Conservation (phyloP, 2,888 invertebrate species). For the Dicycla oo region DNA sequence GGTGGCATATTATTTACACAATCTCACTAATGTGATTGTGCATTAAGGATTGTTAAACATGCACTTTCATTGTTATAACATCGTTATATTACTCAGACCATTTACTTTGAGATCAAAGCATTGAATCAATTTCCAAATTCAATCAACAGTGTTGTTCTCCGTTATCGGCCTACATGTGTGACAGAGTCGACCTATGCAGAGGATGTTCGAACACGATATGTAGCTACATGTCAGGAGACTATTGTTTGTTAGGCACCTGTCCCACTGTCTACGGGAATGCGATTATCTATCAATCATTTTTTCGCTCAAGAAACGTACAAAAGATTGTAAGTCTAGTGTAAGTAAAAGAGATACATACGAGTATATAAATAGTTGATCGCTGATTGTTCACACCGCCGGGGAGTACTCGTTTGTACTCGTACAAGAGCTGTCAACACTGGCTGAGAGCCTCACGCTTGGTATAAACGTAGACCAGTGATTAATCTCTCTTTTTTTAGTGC, state of each 20-base stretch:
- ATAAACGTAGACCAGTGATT: too few species aligned
- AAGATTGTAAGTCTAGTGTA: background rate
- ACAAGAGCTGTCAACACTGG: too few species aligned
- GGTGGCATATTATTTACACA: too few species aligned
- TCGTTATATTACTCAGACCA: background rate
- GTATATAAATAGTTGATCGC: too few species aligned
- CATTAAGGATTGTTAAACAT: background rate
- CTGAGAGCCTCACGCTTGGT: too few species aligned
- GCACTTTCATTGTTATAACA: background rate
- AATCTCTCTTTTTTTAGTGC: too few species aligned
- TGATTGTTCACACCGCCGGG: too few species aligned
- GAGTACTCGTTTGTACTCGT: background rate
- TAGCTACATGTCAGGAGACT: background rate
- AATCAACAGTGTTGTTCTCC: background rate
- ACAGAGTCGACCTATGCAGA: background rate
- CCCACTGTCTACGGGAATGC: background rate
- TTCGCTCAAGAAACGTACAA: background rate
- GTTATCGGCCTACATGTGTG: constrained; percentile 11
- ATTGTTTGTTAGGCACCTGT: constrained; percentile 11
- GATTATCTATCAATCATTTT: background rate
- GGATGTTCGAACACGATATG: constrained; percentile 1
- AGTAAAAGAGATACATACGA: background rate
- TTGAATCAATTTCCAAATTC: constrained; percentile 2
- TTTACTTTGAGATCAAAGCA: background rate
- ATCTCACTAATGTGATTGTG: background rate